Conservation (phyloP, 2,888 invertebrate species). For the Andrena haemorrhoa region DNA sequence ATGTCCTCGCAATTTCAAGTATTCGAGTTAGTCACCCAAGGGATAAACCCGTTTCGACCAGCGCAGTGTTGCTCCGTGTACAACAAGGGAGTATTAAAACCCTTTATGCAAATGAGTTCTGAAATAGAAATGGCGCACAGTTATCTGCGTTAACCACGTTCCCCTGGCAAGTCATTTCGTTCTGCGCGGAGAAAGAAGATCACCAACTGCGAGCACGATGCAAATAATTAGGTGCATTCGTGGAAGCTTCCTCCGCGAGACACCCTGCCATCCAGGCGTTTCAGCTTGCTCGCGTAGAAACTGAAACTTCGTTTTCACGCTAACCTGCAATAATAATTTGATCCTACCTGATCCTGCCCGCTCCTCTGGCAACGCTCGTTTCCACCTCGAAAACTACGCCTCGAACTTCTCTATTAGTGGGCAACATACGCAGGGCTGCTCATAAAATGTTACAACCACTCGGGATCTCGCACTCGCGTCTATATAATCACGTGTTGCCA, state of each 20-base stretch:
- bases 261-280: constrained; percentile 20
- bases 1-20: no score
- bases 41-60: no score
- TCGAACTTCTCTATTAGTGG: constrained; percentile 16
- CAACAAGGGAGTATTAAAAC: no score
- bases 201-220: constrained; percentile 37
- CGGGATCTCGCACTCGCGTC: not conserved
- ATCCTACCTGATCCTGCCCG: constrained; percentile 41
- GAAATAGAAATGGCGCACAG: not conserved
- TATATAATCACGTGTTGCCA: constrained; percentile 12
- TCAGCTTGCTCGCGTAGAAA: constrained; percentile 34
- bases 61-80: no score
- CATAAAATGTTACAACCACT: constrained; percentile 1
- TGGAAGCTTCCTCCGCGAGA: constrained; percentile 22
- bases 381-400: constrained; percentile 21
- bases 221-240: constrained; percentile 54
- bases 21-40: no score
- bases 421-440: not conserved
- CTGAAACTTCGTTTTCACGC: constrained; percentile 46
- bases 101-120: not conserved
- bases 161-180: no score
- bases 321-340: constrained; percentile 54
- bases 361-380: constrained; percentile 20
- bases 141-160: not conserved
- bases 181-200: constrained; percentile 17